Percentiles rank a stretch among this genome's conserved stretches.
Evolutionary conservation across 2,797 vertebrate genomes (phyloP).

Genomic region (Sarcoramphus papa): DNA sequence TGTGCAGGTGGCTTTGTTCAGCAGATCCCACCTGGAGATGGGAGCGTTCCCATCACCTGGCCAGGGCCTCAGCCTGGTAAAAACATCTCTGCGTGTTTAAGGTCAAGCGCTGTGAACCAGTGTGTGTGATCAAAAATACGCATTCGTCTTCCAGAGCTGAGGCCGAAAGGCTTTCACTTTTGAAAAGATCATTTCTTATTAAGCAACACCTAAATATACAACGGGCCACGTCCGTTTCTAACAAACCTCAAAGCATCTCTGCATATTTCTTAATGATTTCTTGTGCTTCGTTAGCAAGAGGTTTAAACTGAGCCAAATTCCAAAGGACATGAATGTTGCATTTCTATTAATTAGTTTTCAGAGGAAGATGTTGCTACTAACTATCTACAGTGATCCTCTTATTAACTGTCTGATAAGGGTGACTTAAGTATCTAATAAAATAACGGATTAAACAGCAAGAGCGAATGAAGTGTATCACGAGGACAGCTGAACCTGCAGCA

Average conservation of each 20-base stretch:
- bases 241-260: not conserved
- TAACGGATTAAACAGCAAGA: not conserved
- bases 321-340: not conserved
- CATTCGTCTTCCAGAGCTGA: not conserved
- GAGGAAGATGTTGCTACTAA: not conserved
- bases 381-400: not conserved
- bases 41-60: not conserved
- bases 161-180: not conserved
- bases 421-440: not conserved
- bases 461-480: not conserved
- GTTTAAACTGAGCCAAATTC: not conserved
- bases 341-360: not conserved
- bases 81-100: fast-evolving
- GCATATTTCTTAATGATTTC: not conserved
- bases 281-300: not conserved
- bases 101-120: not conserved
- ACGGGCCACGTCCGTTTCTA: not conserved
- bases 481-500: not conserved
- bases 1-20: not conserved
- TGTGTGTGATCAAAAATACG: fast-evolving
- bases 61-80: not conserved
- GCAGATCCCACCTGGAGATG: not conserved
- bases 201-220: not conserved
- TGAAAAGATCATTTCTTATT: not conserved
- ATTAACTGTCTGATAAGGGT: not conserved